phyloP scores from a whole-genome alignment of 2,797 vertebrate species.

The Cirrhinus molitorella region DNA sequence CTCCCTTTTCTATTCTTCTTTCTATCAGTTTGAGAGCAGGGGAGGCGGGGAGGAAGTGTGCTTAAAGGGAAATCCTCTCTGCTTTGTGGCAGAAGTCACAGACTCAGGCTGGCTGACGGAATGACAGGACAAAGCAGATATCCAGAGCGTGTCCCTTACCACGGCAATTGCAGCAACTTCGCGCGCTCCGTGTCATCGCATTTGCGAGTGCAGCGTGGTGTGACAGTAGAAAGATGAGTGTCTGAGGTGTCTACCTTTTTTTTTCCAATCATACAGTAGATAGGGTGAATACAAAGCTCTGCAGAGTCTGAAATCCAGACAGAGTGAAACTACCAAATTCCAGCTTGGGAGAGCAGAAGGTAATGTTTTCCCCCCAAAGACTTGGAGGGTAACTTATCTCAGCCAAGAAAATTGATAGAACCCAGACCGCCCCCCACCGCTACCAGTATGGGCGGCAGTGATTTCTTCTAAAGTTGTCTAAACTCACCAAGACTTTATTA shows the following conservation, averaged over 20 bases:
- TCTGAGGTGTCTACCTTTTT: conserved; percentile 49
- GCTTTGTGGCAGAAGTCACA: conserved; percentile 48
- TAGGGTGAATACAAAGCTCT: conserved; percentile 52
- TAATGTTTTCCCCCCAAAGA: conserved; percentile 33
- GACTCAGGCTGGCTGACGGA: conserved; percentile 40
- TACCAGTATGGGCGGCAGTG: neutral
- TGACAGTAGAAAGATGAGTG: conserved; percentile 65
- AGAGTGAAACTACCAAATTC: conserved; percentile 47
- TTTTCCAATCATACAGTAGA: conserved; percentile 54
- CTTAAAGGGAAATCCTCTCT: conserved; percentile 55
- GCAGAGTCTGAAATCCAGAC: conserved; percentile 45
- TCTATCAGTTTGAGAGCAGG: conserved; percentile 50
- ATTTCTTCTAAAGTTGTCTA: conserved; percentile 24
- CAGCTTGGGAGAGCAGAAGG: conserved; percentile 37
- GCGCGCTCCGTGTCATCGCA: conserved; percentile 57
- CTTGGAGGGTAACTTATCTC: conserved; percentile 37
- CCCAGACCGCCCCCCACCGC: neutral
- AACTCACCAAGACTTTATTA: conserved; percentile 27
- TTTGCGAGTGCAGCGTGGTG: conserved; percentile 60
- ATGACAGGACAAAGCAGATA: conserved; percentile 59
- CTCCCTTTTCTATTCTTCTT: conserved; percentile 40
- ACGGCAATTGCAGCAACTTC: conserved; percentile 61
- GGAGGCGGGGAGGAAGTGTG: conserved; percentile 29
- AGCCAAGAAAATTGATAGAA: conserved; percentile 44
- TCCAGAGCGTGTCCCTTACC: conserved; percentile 54